These are phyloP conservation scores for Aphodius sticticus DNA, from an alignment of 2,888 invertebrate species.

Conservation along the genomic window DNA sequence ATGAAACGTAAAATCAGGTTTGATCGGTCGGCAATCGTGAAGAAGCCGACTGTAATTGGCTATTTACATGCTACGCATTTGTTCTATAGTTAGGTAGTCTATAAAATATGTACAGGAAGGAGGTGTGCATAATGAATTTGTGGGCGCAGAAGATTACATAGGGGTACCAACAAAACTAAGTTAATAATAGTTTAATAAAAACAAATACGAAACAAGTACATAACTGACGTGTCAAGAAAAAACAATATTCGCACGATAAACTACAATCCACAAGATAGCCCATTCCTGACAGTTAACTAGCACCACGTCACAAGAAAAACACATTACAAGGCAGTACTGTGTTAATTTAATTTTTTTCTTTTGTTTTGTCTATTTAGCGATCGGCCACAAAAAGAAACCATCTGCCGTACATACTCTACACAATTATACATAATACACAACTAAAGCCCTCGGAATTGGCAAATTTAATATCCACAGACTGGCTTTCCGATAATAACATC, in stretches of 20 bases:
- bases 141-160: neutral
- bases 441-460: neutral
- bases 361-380: conserved; percentile 9
- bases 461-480: neutral
- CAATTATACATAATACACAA: neutral
- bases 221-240: neutral
- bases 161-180: neutral
- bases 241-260: neutral
- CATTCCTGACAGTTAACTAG: conserved; percentile 14
- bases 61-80: conserved; percentile 13
- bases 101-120: conserved; percentile 8
- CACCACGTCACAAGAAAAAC: conserved; percentile 16
- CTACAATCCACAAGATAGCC: neutral
- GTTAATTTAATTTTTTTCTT: conserved; percentile 6
- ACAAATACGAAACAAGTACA: neutral
- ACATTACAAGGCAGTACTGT: conserved; percentile 4
- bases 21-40: neutral
- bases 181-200: conserved; percentile 8
- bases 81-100: neutral
- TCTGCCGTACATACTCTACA: neutral
- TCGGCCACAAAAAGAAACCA: neutral
- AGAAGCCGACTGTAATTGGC: neutral
- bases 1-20: neutral
- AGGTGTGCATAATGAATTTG: neutral
- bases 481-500: neutral